These are phyloP conservation scores for Pteronotus mesoamericanus DNA, from an alignment of 2,797 vertebrate genomes.

Conservation along the genomic window DNA sequence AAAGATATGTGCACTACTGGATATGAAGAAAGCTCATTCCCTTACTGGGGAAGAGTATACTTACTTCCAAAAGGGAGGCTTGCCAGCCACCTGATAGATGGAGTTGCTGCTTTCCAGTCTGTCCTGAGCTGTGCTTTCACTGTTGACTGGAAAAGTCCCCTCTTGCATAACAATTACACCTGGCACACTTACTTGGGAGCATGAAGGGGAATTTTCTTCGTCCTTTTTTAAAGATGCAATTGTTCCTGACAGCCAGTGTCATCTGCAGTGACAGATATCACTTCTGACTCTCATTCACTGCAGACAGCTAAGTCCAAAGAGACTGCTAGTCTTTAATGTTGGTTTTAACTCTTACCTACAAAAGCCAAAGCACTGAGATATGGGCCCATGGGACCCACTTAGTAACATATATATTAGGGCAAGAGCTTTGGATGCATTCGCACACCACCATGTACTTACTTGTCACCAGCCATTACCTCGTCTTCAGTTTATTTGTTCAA, in stretches of 20 bases:
- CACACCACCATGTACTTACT: neutral
- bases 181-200: slow-evolving; percentile 30
- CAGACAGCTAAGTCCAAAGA: slow-evolving; percentile 51
- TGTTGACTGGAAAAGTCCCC: slow-evolving; percentile 34
- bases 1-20: neutral
- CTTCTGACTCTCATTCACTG: slow-evolving; percentile 36
- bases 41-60: neutral
- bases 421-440: neutral
- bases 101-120: neutral
- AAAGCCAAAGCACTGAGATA: neutral
- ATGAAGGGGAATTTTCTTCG: neutral
- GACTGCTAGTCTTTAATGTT: neutral
- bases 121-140: neutral
- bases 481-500: neutral
- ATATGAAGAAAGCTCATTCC: neutral
- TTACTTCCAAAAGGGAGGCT: neutral
- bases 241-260: slow-evolving; percentile 67
- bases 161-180: slow-evolving; percentile 54
- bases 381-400: neutral
- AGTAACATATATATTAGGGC: neutral
- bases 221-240: slow-evolving; percentile 62
- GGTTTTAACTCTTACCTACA: slow-evolving; percentile 53
- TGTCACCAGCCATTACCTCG: neutral
- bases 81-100: neutral
- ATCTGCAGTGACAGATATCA: slow-evolving; percentile 52